Base-by-base conservation (phyloP, 2,797 vertebrate genomes). In the Peromyscus attwateri region DNA sequence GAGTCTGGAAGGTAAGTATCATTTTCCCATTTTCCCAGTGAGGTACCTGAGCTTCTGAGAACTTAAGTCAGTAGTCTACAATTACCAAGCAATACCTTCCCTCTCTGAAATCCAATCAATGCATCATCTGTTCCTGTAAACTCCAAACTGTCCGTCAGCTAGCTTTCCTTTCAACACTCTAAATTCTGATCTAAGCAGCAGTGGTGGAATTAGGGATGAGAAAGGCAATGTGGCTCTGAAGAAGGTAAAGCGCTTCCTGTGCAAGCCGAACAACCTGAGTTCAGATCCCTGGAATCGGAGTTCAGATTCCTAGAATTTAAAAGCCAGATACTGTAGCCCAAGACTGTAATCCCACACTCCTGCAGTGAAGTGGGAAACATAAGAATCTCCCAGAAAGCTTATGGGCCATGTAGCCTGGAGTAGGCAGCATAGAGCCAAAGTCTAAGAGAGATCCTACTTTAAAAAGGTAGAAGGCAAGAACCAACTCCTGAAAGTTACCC, bases 11-110 rank as follows among this genome's bases (percentile, higher is more conserved):
- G 23, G 27, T 29, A n/a, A 91, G 9, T 43, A 62, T 23, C 87
- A 55, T 60, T 37, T 46, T 49, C 23, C 12, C 43, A 70, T 82
- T 70, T 92, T 43, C 75, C n/a, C 40, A 68, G 68, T 62, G 73
- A 92, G 64, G 52, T 40, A 82, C 13, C 68, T n/a, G 55, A 91
- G 89, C 34, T 37, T 92, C 87, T 60, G 81, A 91, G 70, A 88
- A 62, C 34, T 57, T 52, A 60, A 79, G 10, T 27, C 57, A 89
- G 46, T 71, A 11, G 10, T 66, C 64, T 71, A 31, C 84, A 37
- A 2, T 77, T n/a, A 81, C 29, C 87, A 75, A 95, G 27, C 40
- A 84, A 55, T 31, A n/a, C 27, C 21, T 84, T 71, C 79, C 12
- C 8, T 88, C 71, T 96, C 43, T 57, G 60, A 89, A 92, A 82